Base-by-base conservation (phyloP, 2,888 invertebrate genomes). In the Trilocha varians region DNA sequence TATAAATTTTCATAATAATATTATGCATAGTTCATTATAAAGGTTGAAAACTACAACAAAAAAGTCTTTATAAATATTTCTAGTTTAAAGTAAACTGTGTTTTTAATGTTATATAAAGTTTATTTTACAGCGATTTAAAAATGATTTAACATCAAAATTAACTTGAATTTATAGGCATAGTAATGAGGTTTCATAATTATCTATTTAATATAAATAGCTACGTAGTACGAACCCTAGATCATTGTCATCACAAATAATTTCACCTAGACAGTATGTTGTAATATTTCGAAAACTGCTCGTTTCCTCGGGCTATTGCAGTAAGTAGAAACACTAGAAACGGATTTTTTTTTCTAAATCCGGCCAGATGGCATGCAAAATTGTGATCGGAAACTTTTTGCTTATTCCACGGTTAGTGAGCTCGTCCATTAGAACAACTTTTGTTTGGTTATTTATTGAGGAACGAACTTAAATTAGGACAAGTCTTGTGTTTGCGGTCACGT, bases 401-500 rank as follows among this genome's bases (percentile, higher is more conserved):
- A 52, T 50, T 65, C 58, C 55, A 70, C 78, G 70, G 70, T 76
- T 53, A 49, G 63, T 70, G 72, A 60, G 50, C 75, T 60, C 53
- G 50, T 47, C 53, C 52, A 57, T 52, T 58, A 51, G 50, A 51
- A 55, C 56, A 57, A 55, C 41, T 51, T 47, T 59, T 58, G 62
- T 66, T 70, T 65, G 57, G 59, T 58, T 62, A 52, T 65, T 59
- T 58, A 52, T 38, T 48, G 45, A 57, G 57, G 52, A 52, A 62
- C 49, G 60, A 57, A 25, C 5, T 55, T 51, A 66, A 68, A 69
- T 60, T 55, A 53, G 53, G 49, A 52, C 63, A 74, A 74, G 59
- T 70, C 72, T 65, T 25, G 25, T 53, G 46, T 47, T 52, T 53
- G 52, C 42, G 39, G 59, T 80, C 78, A 78, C 82, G 80, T 83